phyloP scores from a whole-genome alignment of 1,140 invertebrate species.

The Dryas iulia region DNA sequence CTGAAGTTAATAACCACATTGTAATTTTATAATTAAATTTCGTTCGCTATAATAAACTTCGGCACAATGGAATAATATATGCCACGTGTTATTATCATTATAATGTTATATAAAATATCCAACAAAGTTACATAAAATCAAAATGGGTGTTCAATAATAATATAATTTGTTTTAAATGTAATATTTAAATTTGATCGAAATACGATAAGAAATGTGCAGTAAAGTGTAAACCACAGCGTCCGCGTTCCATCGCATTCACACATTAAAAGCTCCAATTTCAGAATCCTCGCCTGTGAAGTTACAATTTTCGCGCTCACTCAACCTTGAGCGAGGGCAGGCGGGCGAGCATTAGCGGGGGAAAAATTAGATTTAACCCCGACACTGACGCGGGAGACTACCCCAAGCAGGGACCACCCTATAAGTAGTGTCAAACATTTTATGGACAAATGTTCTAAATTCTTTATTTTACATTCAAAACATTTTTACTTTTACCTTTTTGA shows the following conservation, averaged over 20 bases:
- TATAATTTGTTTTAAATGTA: background rate
- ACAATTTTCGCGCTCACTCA: constrained; percentile 71
- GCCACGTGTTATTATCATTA: background rate
- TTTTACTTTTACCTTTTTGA: background rate
- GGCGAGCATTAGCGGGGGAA: constrained; percentile 62
- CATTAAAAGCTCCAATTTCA: constrained; percentile 31
- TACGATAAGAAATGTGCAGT: background rate
- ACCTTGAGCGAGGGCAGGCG: constrained; percentile 53
- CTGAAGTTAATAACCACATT: background rate
- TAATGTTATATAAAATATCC: too few relatives aligned
- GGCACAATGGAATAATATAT: background rate
- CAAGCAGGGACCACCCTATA: background rate
- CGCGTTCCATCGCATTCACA: constrained; percentile 15
- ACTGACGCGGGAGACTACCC: constrained; percentile 39
- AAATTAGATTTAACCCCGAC: constrained; percentile 76
- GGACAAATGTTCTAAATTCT: background rate
- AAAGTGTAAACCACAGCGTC: constrained; percentile 7
- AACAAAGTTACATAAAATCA: background rate
- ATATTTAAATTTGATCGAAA: background rate
- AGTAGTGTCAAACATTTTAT: constrained; percentile 7
- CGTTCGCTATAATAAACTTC: background rate
- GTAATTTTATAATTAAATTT: constrained; percentile 8
- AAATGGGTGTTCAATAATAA: background rate
- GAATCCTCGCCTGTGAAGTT: constrained; percentile 41
- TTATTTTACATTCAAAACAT: background rate